Base-by-base conservation (phyloP, 2,797 vertebrate species). In the Ceyx erithaca region DNA sequence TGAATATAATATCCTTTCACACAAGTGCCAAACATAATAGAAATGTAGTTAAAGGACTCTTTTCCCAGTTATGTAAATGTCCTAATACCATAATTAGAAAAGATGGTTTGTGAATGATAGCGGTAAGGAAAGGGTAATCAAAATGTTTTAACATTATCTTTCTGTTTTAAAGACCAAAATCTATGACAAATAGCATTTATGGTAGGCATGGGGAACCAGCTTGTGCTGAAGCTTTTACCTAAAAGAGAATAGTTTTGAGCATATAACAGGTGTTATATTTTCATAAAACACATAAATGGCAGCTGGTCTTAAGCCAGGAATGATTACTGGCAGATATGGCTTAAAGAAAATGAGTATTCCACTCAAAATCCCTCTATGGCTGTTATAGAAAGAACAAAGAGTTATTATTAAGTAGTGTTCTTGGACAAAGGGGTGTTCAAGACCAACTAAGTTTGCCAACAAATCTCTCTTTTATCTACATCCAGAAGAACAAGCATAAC, bases 1-100 rank as follows among this genome's bases (percentile, higher is more conserved):
- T 94, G 97, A 97, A 98, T 98, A 98, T 98, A 97, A 98, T 98
- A 98, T 98, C 97, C 97, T 98, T 98, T 98, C 97, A 97, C 96
- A 97, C 96, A 97, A 98, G 98, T 97, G 97, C 98, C 98, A 98
- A 97, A 97, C 97, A 97, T 97, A 98, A 98, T 97, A 98, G 98
- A 97, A 98, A 97, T 81, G 97, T 96, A 97, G 97, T 97, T 98
- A 97, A 96, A 97, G 97, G 96, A 97, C 96, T 96, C 92, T 97
- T 96, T 97, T 97, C 96, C 95, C 90, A n/a, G 95, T 96, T 98
- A 98, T 97, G 97, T 96, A 98, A 98, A 98, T 97, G 95, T 95
- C 95, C 96, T 97, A 96, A 97, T 93, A 95, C 96, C 95, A 86
- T 97, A 97, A 98, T 98, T 97, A 98, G 97, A 98, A 98, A 98